Conservation (phyloP, 2,888 invertebrate genomes). For the Ferrisia virgata region DNA sequence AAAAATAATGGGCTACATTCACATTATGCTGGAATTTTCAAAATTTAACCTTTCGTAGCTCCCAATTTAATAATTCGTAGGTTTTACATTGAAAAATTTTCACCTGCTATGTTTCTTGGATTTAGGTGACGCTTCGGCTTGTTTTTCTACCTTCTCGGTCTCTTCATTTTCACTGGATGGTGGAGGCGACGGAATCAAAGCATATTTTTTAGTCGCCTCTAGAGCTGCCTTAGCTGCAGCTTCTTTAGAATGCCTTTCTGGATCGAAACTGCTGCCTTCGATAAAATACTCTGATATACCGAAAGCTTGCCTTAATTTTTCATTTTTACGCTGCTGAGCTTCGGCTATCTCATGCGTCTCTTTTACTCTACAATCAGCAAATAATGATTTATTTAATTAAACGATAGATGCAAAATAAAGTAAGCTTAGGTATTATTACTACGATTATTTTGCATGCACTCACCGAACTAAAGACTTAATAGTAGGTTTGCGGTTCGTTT, state of each 20-base stretch:
- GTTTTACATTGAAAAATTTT: too few species aligned
- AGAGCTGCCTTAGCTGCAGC: conserved; percentile 51
- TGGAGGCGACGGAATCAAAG: conserved; percentile 33
- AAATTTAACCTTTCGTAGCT: too few species aligned
- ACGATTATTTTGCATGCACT: neutral
- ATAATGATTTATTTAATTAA: neutral
- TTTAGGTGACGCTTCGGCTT: neutral
- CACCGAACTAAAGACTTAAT: conserved; percentile 25
- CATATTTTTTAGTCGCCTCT: conserved; percentile 34
- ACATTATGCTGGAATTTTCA: too few species aligned
- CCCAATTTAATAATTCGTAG: too few species aligned
- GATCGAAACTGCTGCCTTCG: conserved; percentile 88
- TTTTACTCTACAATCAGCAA: conserved; percentile 66
- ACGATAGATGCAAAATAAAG: neutral
- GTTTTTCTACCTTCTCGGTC: neutral
- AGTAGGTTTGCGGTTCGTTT: neutral
- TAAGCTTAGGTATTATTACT: conserved; percentile 55
- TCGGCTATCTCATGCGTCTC: conserved; percentile 96
- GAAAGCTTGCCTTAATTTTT: conserved; percentile 86
- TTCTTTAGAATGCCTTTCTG: conserved; percentile 65
- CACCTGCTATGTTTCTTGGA: conserved; percentile 36
- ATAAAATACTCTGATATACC: conserved; percentile 91
- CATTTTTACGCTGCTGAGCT: conserved; percentile 94
- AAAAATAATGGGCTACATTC: too few species aligned
- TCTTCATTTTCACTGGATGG: neutral